These are phyloP conservation scores for Eupithecia exiguata DNA, from an alignment of 2,888 invertebrate genomes.

Conservation along the genomic window DNA sequence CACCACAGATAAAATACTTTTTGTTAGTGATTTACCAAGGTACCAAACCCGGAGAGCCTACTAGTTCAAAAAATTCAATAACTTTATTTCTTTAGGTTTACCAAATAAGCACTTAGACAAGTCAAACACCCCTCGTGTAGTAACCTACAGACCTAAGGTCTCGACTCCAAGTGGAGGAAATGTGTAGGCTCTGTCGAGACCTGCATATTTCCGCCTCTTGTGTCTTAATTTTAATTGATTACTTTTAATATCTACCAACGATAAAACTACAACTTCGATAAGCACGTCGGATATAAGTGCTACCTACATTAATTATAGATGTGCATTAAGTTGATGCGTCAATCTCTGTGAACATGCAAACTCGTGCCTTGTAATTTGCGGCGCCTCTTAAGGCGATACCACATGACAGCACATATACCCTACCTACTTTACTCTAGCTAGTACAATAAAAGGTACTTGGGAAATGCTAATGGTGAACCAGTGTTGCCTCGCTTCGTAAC, in stretches of 20 bases:
- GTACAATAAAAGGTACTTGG: too few relatives aligned
- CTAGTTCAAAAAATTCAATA: too few relatives aligned
- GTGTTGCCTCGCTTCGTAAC: too few relatives aligned
- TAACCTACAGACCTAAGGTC: too few relatives aligned
- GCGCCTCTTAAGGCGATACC: slow-evolving; percentile 34
- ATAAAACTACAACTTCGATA: slow-evolving; percentile 2
- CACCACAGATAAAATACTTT: neutral
- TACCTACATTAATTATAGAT: slow-evolving; percentile 26
- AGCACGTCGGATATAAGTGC: slow-evolving; percentile 11
- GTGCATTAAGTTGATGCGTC: slow-evolving; percentile 47
- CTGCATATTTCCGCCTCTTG: too few relatives aligned
- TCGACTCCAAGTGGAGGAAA: too few relatives aligned
- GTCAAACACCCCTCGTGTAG: too few relatives aligned
- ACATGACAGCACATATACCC: neutral
- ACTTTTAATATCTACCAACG: slow-evolving; percentile 1
- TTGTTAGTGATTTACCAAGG: neutral
- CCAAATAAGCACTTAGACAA: too few relatives aligned
- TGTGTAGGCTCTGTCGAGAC: too few relatives aligned
- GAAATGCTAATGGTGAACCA: too few relatives aligned
- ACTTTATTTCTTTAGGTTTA: too few relatives aligned
- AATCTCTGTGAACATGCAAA: slow-evolving; percentile 45
- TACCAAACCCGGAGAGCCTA: too few relatives aligned
- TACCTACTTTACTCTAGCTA: neutral
- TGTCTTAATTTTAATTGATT: neutral
- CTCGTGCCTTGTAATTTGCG: slow-evolving; percentile 52